A percentile compares a stretch with the other conserved stretches of the same genome.
Evolutionary conservation across 2,113 vertebrate species (phyloP).

Genomic region (Crotophaga sulcirostris): DNA sequence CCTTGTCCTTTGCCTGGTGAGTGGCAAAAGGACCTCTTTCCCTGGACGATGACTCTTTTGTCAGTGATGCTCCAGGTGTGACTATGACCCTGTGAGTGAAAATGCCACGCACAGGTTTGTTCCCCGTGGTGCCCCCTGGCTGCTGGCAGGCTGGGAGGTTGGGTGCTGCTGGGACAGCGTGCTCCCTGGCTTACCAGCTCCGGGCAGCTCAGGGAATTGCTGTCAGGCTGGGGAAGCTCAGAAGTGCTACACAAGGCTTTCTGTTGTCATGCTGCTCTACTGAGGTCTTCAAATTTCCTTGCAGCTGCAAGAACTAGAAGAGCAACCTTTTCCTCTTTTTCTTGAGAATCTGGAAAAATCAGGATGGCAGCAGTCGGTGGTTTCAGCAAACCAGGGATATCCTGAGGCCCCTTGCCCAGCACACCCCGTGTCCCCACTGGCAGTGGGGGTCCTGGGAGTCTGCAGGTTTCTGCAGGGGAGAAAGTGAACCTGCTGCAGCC

Average conservation of each 20-base stretch:
- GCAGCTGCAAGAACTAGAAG: neutral
- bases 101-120: rapidly evolving
- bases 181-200: neutral
- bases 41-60: neutral
- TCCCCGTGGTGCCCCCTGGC: neutral
- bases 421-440: neutral
- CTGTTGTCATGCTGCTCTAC: neutral
- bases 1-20: neutral
- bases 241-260: neutral
- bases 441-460: neutral
- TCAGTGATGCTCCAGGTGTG: neutral
- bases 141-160: rapidly evolving
- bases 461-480: neutral
- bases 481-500: neutral
- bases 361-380: neutral
- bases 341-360: neutral
- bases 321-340: neutral
- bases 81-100: rapidly evolving
- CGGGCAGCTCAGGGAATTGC: neutral
- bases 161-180: rapidly evolving
- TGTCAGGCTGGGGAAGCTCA: neutral
- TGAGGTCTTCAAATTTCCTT: neutral
- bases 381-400: neutral
- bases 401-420: neutral
- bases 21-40: neutral